Evolutionary conservation across 2,113 vertebrate species (phyloP).

Genomic region (Colistium nudipinnis): DNA sequence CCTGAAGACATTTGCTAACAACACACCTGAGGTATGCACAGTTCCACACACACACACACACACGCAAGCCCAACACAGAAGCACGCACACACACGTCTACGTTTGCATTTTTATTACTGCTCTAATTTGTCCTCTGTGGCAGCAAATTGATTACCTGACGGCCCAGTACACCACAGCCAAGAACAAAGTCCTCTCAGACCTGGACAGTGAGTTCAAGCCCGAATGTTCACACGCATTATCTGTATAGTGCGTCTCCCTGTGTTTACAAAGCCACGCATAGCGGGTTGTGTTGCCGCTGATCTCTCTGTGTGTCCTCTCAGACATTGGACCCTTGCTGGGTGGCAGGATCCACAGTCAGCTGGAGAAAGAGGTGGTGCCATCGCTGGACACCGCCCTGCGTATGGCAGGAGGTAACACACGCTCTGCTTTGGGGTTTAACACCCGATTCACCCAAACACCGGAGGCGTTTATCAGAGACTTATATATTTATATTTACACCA

Average conservation of each 20-base stretch:
- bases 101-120: not conserved
- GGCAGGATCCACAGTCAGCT: conserved; percentile 84
- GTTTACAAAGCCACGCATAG: not conserved
- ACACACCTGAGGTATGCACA: conserved; percentile 85
- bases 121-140: conserved; percentile 44
- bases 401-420: conserved; percentile 88
- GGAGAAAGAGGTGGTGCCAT: conserved; percentile 86
- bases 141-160: conserved; percentile 93
- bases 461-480: not conserved
- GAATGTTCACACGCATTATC: conserved; percentile 3
- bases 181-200: conserved; percentile 89
- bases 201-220: conserved; percentile 87
- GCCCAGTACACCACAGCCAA: conserved; percentile 90
- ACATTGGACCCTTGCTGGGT: conserved; percentile 88
- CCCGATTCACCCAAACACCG: not conserved
- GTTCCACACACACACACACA: not conserved
- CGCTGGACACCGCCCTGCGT: conserved; percentile 85
- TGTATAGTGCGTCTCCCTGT: conserved; percentile 4
- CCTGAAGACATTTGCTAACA: conserved; percentile 85
- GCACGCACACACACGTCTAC: not conserved
- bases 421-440: not conserved
- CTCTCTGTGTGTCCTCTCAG: conserved; percentile 68
- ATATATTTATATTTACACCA: not conserved
- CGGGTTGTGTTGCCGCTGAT: not conserved
- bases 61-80: not conserved